Conservation (phyloP, 2,113 vertebrate species). For the Thalassarche chlororhynchos region DNA sequence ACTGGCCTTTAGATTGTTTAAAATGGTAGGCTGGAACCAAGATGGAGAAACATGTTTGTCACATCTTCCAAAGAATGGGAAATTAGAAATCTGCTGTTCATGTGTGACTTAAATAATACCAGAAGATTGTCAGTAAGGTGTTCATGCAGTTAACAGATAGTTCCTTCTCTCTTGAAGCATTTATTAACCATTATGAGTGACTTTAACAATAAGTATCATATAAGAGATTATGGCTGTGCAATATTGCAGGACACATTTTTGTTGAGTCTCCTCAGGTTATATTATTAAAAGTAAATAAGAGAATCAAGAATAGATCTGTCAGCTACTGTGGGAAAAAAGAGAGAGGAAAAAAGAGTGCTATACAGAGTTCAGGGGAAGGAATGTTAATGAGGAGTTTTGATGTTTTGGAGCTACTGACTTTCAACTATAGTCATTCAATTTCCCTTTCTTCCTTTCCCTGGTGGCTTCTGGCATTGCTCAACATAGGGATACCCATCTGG, state of each 20-base stretch:
- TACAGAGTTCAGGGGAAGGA: not conserved
- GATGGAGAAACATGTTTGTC: not conserved
- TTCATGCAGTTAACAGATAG: not conserved
- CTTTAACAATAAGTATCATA: not conserved
- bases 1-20: not conserved
- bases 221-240: not conserved
- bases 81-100: not conserved
- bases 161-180: not conserved
- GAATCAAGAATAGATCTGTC: not conserved
- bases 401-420: not conserved
- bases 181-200: not conserved
- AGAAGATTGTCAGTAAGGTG: not conserved
- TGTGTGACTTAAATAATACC: not conserved
- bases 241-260: not conserved
- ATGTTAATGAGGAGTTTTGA: constrained; percentile 32
- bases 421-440: not conserved
- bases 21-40: not conserved
- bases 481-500: not conserved
- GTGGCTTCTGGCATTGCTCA: not conserved
- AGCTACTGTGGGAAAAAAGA: not conserved
- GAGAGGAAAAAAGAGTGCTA: not conserved
- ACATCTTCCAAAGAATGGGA: not conserved
- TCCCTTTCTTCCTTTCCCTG: constrained; percentile 19
- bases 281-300: not conserved
- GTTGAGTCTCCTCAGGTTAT: not conserved